Evolutionary conservation across 2,888 invertebrate genomes (phyloP).

Genomic region (Anodontia alba): DNA sequence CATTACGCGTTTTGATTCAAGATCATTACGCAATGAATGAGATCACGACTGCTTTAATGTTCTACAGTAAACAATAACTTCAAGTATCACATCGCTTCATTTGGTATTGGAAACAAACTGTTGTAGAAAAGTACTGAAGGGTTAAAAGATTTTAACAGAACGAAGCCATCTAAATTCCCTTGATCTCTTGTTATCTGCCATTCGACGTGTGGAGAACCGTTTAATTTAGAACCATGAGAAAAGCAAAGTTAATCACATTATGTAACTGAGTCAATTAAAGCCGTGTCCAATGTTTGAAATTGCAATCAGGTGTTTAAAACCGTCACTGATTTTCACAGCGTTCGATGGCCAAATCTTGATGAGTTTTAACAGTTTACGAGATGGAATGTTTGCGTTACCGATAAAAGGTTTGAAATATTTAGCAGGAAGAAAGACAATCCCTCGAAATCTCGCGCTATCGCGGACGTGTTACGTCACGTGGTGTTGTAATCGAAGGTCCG

Average conservation of each 20-base stretch:
- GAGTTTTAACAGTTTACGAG: slow-evolving; percentile 16
- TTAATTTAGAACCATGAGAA: not conserved
- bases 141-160: too few relatives aligned
- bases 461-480: not conserved
- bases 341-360: not conserved
- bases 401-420: slow-evolving; percentile 6
- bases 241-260: not conserved
- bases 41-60: too few relatives aligned
- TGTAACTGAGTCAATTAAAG: not conserved
- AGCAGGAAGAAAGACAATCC: slow-evolving; percentile 15
- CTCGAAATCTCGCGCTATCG: not conserved
- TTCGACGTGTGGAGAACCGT: not conserved
- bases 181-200: not conserved
- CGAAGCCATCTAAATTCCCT: not conserved
- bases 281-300: not conserved
- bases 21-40: too few relatives aligned
- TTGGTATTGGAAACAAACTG: too few relatives aligned
- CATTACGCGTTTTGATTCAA: too few relatives aligned
- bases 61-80: too few relatives aligned
- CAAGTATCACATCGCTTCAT: too few relatives aligned
- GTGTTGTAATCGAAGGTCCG: not conserved
- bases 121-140: too few relatives aligned
- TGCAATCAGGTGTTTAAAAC: not conserved
- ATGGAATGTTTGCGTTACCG: slow-evolving; percentile 20
- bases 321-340: not conserved